A percentile compares a stretch with the other conserved stretches of the same genome.
Evolutionary conservation across 2,113 vertebrate genomes (phyloP).

Genomic region (Sander vitreus): DNA sequence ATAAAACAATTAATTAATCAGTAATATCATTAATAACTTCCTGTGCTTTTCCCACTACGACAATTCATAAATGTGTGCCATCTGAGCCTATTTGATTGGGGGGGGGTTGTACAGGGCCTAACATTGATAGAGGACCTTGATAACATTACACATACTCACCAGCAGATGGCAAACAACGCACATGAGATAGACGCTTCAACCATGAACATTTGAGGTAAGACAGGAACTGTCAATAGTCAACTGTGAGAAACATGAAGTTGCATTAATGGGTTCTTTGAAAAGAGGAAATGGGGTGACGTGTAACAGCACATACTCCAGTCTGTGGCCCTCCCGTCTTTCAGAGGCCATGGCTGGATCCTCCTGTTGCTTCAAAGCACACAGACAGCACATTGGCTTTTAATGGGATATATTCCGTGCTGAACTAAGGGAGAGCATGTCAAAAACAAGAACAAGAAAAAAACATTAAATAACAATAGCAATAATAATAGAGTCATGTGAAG

Average conservation of each 20-base stretch:
- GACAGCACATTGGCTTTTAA: not conserved
- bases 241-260: slow-evolving; percentile 11
- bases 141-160: slow-evolving; percentile 4
- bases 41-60: not conserved
- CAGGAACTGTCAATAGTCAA: not conserved
- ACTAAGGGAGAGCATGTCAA: too few species aligned
- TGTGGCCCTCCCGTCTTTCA: not conserved
- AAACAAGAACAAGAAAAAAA: too few species aligned
- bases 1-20: too few species aligned
- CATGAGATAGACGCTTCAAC: not conserved
- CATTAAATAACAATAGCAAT: too few species aligned
- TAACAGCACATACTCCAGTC: not conserved
- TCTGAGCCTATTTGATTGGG: not conserved
- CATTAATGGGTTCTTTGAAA: not conserved
- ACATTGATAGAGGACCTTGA: not conserved
- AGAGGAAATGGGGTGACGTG: slow-evolving; percentile 24
- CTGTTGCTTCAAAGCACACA: not conserved
- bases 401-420: too few species aligned
- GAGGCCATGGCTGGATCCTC: not conserved
- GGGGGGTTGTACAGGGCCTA: not conserved
- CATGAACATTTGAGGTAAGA: not conserved
- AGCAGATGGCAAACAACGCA: slow-evolving; percentile 32
- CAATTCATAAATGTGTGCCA: not conserved
- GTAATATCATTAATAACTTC: not conserved
- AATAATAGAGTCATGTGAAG: too few species aligned